These are phyloP conservation scores for Callopanchax toddi DNA, from an alignment of 2,113 vertebrate species.

Conservation along the genomic window DNA sequence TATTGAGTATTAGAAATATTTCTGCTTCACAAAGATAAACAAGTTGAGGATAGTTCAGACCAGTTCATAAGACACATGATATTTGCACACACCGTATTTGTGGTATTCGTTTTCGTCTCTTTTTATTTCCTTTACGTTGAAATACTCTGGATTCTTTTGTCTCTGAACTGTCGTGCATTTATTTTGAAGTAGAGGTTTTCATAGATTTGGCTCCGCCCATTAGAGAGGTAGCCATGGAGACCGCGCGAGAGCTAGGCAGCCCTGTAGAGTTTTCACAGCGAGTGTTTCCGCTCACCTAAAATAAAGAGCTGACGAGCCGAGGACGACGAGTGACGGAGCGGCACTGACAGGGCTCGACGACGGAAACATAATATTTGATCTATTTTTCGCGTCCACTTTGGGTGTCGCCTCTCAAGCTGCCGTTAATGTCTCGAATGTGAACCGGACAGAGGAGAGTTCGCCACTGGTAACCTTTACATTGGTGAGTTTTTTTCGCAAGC, in stretches of 20 bases:
- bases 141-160: constrained; percentile 52
- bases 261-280: constrained; percentile 59
- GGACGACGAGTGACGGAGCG: constrained; percentile 24
- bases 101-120: neutral
- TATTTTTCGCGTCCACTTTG: constrained; percentile 4
- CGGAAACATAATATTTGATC: constrained; percentile 24
- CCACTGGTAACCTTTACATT: constrained; percentile 71
- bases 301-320: constrained; percentile 55
- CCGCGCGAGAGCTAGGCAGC: constrained; percentile 75
- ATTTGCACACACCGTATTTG: neutral
- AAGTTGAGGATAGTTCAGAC: neutral
- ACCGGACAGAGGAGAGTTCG: constrained; percentile 62
- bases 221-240: constrained; percentile 75
- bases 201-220: constrained; percentile 55
- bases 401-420: constrained; percentile 19
- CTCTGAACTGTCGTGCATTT: constrained; percentile 27
- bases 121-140: neutral
- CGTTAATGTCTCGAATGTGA: constrained; percentile 75
- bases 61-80: neutral
- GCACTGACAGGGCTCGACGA: constrained; percentile 25
- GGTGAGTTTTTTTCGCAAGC: constrained; percentile 71
- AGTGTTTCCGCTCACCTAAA: constrained; percentile 70
- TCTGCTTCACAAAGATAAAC: neutral
- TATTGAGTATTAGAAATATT: too few species aligned
- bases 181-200: constrained; percentile 52